Evolutionary conservation across 2,888 invertebrate genomes (phyloP), one percentile per base, ranked within the genome.

Genomic region (Synanthedon vespiformis): DNA sequence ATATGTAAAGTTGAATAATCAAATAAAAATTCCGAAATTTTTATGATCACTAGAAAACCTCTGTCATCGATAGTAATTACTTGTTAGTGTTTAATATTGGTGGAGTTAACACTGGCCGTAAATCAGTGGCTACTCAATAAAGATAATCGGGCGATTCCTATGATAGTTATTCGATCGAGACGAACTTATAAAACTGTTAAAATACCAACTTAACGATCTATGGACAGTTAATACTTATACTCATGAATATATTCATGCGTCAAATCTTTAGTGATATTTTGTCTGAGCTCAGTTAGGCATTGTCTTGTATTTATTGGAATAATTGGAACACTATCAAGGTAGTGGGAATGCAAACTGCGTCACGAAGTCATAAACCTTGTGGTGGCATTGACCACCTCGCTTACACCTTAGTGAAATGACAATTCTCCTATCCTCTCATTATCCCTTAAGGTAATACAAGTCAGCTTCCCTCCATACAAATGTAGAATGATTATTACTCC

Each of bases 211-310:
- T 72, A 77, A 77, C 63, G 74, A 77, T 68, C 68, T 74, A 63
- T 68, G 76, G 75, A 77, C 72, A 72, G 73, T 74, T 70, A 72
- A 74, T 61, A 67, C 62, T 66, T 34, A 65, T 67, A 14, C 14
- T 78, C 75, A 79, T 80, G 80, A 80, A 81, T 81, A 78, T 65
- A 48, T 69, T 76, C 74, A 79, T 44, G 59, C 63, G 61, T 70
- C 68, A 68, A 74, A 44, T n/a, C 10, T 34, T 34, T 6, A 34
- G 3, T 34, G 6, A 34, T 34, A 34, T 34, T 34, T 34, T 34
- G 8, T 34, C 10, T 34, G 10, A 10, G 10, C 34, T 34, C 1
- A 22, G 22, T 22, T 22, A 10, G 8, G 6, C 10, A 34, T 34
- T 34, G 34, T 34, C 1, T 1, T 34, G 34, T 10, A 34, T 34